phyloP scores from a whole-genome alignment of 2,113 vertebrate genomes.

The Montifringilla adamsi region DNA sequence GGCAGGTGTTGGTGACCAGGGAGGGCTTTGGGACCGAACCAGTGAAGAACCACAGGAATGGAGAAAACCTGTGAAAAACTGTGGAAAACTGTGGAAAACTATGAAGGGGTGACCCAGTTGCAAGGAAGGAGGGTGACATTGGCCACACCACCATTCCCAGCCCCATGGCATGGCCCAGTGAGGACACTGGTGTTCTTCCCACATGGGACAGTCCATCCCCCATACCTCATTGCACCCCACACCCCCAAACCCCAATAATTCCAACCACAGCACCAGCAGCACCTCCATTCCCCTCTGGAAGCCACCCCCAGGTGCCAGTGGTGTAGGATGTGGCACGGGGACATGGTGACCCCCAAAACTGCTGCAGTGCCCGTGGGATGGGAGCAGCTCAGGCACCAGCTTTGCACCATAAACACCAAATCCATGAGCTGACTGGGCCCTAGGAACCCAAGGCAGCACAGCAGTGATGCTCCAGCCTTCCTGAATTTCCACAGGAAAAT shows the following conservation, averaged over 20 bases:
- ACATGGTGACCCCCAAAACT: fast-evolving
- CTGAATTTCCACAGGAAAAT: not conserved
- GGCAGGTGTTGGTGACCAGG: not conserved
- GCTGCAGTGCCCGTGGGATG: fast-evolving
- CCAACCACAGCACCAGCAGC: not conserved
- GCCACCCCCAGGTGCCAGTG: fast-evolving
- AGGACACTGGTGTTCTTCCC: fast-evolving
- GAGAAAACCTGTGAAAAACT: too few species aligned
- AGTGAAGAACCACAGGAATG: not conserved
- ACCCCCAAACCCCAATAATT: not conserved
- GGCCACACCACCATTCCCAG: not conserved
- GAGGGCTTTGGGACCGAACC: fast-evolving
- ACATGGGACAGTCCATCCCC: fast-evolving
- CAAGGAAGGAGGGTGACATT: not conserved
- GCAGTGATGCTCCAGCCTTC: not conserved
- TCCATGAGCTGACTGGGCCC: not conserved
- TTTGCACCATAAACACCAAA: fast-evolving
- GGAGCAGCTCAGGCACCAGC: fast-evolving
- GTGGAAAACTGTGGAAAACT: too few species aligned
- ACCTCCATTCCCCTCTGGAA: not conserved
- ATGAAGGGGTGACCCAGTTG: fast-evolving
- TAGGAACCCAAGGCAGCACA: not conserved
- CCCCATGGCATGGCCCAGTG: fast-evolving
- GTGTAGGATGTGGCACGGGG: fast-evolving
- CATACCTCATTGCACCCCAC: not conserved